These are phyloP conservation scores for Tribolium castaneum DNA, from an alignment of 1,140 invertebrate species.

Conservation along the genomic window DNA sequence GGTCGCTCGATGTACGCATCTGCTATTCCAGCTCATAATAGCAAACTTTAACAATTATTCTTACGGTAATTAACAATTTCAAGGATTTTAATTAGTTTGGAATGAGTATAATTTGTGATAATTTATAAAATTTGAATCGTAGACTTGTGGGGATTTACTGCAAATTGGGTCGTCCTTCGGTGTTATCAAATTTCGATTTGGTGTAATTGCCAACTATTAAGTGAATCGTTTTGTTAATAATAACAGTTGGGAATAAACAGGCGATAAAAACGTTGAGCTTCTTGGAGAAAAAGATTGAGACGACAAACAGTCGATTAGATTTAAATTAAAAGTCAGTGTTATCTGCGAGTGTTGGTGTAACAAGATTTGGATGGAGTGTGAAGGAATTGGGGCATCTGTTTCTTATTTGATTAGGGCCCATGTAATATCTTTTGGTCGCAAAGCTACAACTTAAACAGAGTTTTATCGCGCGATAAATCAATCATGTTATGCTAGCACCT, in stretches of 20 bases:
- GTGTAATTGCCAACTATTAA: constrained; percentile 19
- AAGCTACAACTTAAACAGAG: background rate
- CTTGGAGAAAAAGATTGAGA: background rate
- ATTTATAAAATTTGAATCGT: constrained; percentile 26
- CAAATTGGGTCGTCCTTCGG: constrained; percentile 12
- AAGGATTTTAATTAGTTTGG: constrained; percentile 27
- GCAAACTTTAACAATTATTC: constrained; percentile 27
- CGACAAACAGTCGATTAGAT: constrained; percentile 11
- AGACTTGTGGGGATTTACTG: constrained; percentile 13
- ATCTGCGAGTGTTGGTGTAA: background rate
- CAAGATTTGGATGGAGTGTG: background rate
- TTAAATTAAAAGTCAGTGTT: constrained; percentile 14
- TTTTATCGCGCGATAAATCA: background rate
- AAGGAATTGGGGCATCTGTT: constrained; percentile 7
- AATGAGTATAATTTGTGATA: constrained; percentile 12
- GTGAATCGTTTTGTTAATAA: constrained; percentile 5
- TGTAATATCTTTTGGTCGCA: constrained; percentile 10
- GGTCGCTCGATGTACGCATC: constrained; percentile 16
- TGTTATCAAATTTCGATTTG: constrained; percentile 22
- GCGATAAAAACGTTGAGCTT: background rate
- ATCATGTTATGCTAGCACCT: background rate
- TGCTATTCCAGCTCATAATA: constrained; percentile 27
- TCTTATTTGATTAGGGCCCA: constrained; percentile 15
- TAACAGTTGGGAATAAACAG: constrained; percentile 7
- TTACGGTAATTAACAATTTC: constrained; percentile 27